A percentile compares a stretch with the other conserved stretches of the same genome.
Conservation (phyloP, 2,888 invertebrate species). For the Lycaena phlaeas region DNA sequence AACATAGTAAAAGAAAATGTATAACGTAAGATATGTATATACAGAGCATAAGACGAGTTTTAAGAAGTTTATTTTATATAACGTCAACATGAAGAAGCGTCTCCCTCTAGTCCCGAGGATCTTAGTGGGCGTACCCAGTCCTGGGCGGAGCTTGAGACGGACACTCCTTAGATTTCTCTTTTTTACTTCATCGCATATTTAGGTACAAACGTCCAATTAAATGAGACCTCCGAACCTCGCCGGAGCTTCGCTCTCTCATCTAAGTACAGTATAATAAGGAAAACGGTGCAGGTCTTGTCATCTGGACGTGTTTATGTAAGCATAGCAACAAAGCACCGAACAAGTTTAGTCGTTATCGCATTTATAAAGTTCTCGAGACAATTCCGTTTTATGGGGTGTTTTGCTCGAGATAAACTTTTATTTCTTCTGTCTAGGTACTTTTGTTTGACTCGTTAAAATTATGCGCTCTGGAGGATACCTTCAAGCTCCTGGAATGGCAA, state of each 20-base stretch:
- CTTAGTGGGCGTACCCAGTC: constrained; percentile 54
- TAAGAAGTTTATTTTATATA: constrained; percentile 37
- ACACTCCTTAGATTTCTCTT: constrained; percentile 69
- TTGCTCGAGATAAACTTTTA: constrained; percentile 66
- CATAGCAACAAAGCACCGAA: constrained; percentile 60
- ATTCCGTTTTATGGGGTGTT: constrained; percentile 71
- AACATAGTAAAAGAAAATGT: too few species aligned
- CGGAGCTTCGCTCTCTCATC: constrained; percentile 22
- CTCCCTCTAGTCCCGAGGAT: constrained; percentile 46
- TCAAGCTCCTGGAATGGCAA: too few species aligned
- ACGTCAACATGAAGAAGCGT: constrained; percentile 52
- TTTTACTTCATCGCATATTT: constrained; percentile 63
- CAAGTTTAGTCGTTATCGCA: constrained; percentile 71
- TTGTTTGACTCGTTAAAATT: constrained; percentile 23
- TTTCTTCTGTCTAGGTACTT: constrained; percentile 57
- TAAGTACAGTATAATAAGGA: constrained; percentile 10
- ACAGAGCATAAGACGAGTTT: constrained; percentile 23
- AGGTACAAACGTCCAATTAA: constrained; percentile 47
- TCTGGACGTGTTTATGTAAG: constrained; percentile 58
- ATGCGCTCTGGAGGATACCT: too few species aligned
- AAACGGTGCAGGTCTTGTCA: constrained; percentile 27
- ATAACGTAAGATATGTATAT: too few species aligned
- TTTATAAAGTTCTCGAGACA: constrained; percentile 70
- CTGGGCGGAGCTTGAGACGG: constrained; percentile 57
- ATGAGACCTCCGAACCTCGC: constrained; percentile 36